These are phyloP conservation scores for Galaxea fascicularis DNA, from an alignment of 92 coral and sea anemone species.

Conservation along the genomic window DNA sequence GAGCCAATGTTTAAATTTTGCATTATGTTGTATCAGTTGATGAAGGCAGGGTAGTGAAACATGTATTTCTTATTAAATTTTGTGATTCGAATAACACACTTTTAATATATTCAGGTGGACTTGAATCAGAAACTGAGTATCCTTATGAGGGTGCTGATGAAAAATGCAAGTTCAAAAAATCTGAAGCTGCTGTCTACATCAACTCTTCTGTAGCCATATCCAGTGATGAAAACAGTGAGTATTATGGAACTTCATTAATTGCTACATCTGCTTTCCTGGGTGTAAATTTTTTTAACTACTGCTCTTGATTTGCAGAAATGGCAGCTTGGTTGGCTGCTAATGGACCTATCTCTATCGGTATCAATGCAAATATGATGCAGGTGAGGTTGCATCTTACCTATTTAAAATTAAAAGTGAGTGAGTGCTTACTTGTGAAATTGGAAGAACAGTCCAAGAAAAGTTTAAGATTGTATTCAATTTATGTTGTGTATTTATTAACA, in stretches of 20 bases:
- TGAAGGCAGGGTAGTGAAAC: no score
- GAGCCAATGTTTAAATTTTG: no score
- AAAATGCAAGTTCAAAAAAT: constrained; percentile 82
- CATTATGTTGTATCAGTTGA: no score
- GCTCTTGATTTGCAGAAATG: constrained; percentile 70
- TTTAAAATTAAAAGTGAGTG: no score
- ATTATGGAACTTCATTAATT: background rate
- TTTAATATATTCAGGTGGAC: constrained; percentile 71
- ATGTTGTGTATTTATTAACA: no score
- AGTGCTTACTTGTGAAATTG: no score
- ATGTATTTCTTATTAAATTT: no score
- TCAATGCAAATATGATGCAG: constrained; percentile 98
- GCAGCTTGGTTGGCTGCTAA: constrained; percentile 96
- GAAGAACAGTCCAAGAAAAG: no score
- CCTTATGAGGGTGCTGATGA: constrained; percentile 88
- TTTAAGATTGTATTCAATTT: no score
- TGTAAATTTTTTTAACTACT: background rate
- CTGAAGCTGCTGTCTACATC: constrained; percentile 82
- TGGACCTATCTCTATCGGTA: constrained; percentile 99
- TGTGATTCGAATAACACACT: no score
- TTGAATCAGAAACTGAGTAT: constrained; percentile 84
- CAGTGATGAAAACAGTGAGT: constrained; percentile 86
- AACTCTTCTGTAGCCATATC: constrained; percentile 91
- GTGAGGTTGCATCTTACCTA: constrained; percentile 29
- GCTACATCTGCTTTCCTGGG: no score